Evolutionary conservation across 2,797 vertebrate species (phyloP).

Genomic region (Centroberyx gerrardi): DNA sequence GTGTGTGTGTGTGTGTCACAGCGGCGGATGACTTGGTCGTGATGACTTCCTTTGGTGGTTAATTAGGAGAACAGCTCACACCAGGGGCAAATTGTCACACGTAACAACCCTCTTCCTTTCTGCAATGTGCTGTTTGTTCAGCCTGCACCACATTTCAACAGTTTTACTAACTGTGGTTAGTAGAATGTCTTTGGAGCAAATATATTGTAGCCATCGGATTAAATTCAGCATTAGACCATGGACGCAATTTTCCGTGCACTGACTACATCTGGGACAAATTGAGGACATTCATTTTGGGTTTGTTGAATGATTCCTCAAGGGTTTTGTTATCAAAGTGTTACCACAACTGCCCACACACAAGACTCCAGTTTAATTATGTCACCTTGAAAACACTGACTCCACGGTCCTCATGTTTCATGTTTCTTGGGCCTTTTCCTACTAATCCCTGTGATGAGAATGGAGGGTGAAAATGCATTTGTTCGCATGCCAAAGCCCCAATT

Average conservation of each 20-base stretch:
- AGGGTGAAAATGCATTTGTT: too few relatives aligned
- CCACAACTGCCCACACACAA: not conserved
- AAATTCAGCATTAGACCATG: too few relatives aligned
- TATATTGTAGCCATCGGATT: not conserved
- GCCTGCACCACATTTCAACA: constrained; percentile 4
- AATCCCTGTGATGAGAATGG: too few relatives aligned
- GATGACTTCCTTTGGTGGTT: constrained; percentile 48
- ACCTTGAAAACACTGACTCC: too few relatives aligned
- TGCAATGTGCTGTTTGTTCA: constrained; percentile 12
- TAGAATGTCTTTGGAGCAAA: constrained; percentile 6
- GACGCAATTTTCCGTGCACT: not conserved
- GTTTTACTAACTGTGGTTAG: constrained; percentile 21
- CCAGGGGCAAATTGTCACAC: constrained; percentile 11
- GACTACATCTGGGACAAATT: not conserved
- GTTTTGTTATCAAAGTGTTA: not conserved
- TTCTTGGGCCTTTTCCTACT: too few relatives aligned
- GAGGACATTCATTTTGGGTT: not conserved
- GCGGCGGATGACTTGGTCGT: constrained; percentile 23
- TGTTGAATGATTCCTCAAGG: constrained; percentile 16
- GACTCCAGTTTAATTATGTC: not conserved
- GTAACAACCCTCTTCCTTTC: constrained; percentile 15
- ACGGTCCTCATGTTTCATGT: too few relatives aligned
- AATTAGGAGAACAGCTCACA: constrained; percentile 49
- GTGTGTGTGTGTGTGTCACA: constrained; percentile 22
- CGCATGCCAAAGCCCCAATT: constrained; percentile 8